These are phyloP conservation scores for Drosophila quadrilineata DNA, from an alignment of 1,140 invertebrate species.

Conservation along the genomic window DNA sequence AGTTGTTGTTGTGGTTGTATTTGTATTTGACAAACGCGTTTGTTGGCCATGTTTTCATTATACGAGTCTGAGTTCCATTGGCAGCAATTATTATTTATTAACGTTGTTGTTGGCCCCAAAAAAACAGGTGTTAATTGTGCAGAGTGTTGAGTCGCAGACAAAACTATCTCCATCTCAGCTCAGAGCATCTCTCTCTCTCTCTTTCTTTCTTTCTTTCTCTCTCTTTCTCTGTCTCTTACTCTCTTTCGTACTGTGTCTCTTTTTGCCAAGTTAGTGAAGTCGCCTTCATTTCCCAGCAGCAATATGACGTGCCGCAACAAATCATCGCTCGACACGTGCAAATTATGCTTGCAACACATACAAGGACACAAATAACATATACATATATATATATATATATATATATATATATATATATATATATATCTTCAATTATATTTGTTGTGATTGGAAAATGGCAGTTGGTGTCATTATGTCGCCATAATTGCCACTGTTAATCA, in stretches of 20 bases:
- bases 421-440: too few relatives aligned
- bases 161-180: background rate
- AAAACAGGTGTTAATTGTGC: constrained; percentile 65
- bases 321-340: background rate
- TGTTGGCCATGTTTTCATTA: constrained; percentile 72
- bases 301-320: too few relatives aligned
- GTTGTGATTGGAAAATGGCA: constrained; percentile 19
- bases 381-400: too few relatives aligned
- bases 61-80: too few relatives aligned
- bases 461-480: constrained; percentile 1
- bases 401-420: too few relatives aligned
- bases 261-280: too few relatives aligned
- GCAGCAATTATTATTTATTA: constrained; percentile 74
- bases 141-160: constrained; percentile 1
- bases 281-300: too few relatives aligned
- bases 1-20: constrained; percentile 6
- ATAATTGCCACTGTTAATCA: constrained; percentile 5
- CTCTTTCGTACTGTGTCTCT: too few relatives aligned
- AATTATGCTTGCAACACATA: background rate
- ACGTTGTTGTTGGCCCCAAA: constrained; percentile 43
- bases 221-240: too few relatives aligned
- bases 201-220: too few relatives aligned
- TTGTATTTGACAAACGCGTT: constrained; percentile 51
- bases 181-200: too few relatives aligned
- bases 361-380: background rate